Evolutionary conservation across 2,888 invertebrate genomes (phyloP).

Genomic region (Mystacides longicornis): DNA sequence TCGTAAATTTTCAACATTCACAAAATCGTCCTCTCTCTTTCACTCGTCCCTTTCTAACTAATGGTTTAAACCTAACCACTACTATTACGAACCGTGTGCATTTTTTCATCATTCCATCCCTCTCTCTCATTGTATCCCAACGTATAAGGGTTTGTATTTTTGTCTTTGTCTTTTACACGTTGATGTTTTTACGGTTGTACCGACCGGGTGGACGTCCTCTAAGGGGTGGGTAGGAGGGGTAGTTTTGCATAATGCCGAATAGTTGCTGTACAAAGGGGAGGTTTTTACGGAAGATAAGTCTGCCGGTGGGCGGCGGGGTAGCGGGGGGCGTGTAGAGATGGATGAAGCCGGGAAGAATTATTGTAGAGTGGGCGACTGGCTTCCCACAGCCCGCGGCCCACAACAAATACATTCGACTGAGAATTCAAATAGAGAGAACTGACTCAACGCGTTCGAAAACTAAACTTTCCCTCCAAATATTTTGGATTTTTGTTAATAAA

Average conservation of each 20-base stretch:
- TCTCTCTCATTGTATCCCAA: not conserved
- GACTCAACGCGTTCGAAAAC: no score
- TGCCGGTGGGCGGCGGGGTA: conserved; percentile 5
- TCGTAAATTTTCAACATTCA: conserved; percentile 14
- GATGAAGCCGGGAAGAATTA: not conserved
- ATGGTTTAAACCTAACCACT: no score
- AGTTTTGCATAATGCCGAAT: conserved; percentile 26
- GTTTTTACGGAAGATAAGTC: conserved; percentile 22
- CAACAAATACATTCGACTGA: not conserved
- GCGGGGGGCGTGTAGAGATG: conserved; percentile 1
- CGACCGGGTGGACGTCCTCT: conserved; percentile 19
- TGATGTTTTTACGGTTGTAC: conserved; percentile 25
- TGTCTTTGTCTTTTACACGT: conserved; percentile 12
- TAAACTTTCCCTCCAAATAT: no score
- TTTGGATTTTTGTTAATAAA: no score
- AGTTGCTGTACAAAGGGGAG: conserved; percentile 20
- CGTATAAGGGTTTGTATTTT: not conserved
- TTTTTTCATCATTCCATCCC: conserved; percentile 17
- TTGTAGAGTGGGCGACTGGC: not conserved
- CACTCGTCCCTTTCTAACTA: conserved; percentile 5
- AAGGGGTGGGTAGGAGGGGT: conserved; percentile 10
- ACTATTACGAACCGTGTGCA: not conserved
- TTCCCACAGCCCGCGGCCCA: not conserved
- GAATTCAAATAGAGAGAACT: not conserved
- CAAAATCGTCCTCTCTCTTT: conserved; percentile 9